phyloP scores from a whole-genome alignment of 2,797 vertebrate genomes.

The Poecilia gillii region DNA sequence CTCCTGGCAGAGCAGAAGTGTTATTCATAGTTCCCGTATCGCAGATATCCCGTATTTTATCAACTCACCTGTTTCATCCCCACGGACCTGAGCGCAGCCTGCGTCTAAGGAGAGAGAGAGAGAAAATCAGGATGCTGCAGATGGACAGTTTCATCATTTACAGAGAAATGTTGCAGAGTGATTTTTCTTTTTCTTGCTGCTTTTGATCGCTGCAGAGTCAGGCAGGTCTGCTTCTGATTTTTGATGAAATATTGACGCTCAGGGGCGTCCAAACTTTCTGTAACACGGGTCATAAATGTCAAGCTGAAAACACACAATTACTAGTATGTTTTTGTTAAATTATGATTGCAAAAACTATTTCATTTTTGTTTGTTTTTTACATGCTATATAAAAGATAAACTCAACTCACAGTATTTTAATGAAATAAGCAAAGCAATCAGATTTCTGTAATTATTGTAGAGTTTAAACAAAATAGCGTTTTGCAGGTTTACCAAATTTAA shows the following conservation, averaged over 20 bases:
- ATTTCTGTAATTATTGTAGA: too few species aligned
- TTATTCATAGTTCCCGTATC: neutral
- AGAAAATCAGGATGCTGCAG: slow-evolving; percentile 3
- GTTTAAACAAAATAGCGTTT: too few species aligned
- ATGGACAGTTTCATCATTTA: slow-evolving; percentile 60
- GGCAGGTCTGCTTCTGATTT: slow-evolving; percentile 23
- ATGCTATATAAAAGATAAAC: too few species aligned
- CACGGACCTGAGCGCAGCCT: slow-evolving; percentile 55
- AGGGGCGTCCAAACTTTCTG: neutral
- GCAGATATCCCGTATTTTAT: neutral
- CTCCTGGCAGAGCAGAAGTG: neutral
- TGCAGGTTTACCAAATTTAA: too few species aligned
- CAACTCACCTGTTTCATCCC: slow-evolving; percentile 61
- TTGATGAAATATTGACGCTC: slow-evolving; percentile 40
- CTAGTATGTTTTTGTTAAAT: too few species aligned
- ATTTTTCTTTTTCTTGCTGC: neutral
- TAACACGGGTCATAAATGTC: too few species aligned
- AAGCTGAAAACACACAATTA: too few species aligned
- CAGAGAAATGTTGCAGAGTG: slow-evolving; percentile 29
- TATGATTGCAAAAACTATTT: too few species aligned
- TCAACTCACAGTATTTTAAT: too few species aligned
- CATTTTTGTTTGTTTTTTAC: too few species aligned
- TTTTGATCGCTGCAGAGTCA: slow-evolving; percentile 45
- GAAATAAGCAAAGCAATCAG: too few species aligned
- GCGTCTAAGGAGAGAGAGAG: slow-evolving; percentile 33